Conservation (phyloP, 1,140 invertebrate species). For the Nilaparvata lugens region DNA sequence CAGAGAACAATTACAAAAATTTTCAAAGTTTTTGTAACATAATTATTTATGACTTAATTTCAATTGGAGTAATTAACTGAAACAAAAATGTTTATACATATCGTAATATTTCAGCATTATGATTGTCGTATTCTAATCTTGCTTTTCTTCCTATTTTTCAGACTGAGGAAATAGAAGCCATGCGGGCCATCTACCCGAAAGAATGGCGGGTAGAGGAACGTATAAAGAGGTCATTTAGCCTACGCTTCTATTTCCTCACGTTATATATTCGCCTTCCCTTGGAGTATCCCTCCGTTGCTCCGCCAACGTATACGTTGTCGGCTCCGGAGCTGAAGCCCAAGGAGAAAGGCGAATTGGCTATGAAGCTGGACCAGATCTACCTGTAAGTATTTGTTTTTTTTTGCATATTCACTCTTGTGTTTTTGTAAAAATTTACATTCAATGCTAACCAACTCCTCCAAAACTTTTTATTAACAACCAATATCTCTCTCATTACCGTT, state of each 20-base stretch:
- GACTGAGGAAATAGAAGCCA: slow-evolving; percentile 63
- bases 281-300: slow-evolving; percentile 53
- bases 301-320: slow-evolving; percentile 59
- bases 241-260: slow-evolving; percentile 43
- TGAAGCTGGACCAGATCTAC: slow-evolving; percentile 52
- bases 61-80: too few species aligned
- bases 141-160: slow-evolving; percentile 33
- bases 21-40: too few species aligned
- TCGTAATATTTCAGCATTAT: too few species aligned
- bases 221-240: slow-evolving; percentile 38
- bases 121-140: too few species aligned
- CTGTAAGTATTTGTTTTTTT: slow-evolving; percentile 43
- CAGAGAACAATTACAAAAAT: too few species aligned
- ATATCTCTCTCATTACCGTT: too few species aligned
- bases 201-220: slow-evolving; percentile 56
- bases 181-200: slow-evolving; percentile 62
- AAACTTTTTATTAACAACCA: slow-evolving; percentile 13
- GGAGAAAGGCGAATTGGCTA: slow-evolving; percentile 44
- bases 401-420: slow-evolving; percentile 2
- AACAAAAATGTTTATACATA: too few species aligned
- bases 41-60: too few species aligned
- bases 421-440: slow-evolving; percentile 18
- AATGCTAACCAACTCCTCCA: neutral
- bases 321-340: slow-evolving; percentile 55
- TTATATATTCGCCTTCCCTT: slow-evolving; percentile 48